Percentiles rank a stretch among this genome's conserved stretches.
Evolutionary conservation across 2,888 invertebrate species (phyloP).

Genomic region (Gortyna flavago): DNA sequence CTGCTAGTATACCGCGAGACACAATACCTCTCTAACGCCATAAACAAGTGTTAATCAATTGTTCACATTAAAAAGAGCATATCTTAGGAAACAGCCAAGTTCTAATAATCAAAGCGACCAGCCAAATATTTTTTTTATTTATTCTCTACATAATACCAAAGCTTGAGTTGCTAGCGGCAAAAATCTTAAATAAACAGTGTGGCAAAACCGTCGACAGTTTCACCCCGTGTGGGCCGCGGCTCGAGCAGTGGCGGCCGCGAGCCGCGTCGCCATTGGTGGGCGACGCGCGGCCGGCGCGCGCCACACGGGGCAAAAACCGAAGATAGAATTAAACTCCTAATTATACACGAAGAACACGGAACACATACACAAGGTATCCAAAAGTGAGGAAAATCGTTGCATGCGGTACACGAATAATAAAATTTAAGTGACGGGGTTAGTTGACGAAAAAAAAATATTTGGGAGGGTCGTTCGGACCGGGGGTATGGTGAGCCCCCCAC

Average conservation of each 20-base stretch:
- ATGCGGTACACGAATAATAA: conserved; percentile 81
- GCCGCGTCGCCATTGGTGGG: conserved; percentile 67
- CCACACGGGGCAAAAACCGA: conserved; percentile 70
- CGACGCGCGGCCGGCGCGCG: conserved; percentile 54
- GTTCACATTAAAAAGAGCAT: conserved; percentile 79
- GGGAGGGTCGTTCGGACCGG: conserved; percentile 80
- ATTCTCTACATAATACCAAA: conserved; percentile 80
- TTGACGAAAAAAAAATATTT: conserved; percentile 81
- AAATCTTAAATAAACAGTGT: conserved; percentile 80
- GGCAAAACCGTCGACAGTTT: conserved; percentile 69
- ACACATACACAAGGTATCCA: conserved; percentile 83
- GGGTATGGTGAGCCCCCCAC: conserved; percentile 39
- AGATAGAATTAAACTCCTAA: conserved; percentile 64
- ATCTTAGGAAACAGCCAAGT: conserved; percentile 83
- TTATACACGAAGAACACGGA: conserved; percentile 79
- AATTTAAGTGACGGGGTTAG: conserved; percentile 76
- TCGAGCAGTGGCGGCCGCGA: conserved; percentile 40
- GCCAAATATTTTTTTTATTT: conserved; percentile 83
- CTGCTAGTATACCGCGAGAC: conserved; percentile 61
- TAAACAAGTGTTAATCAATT: conserved; percentile 64
- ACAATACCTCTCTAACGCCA: conserved; percentile 56
- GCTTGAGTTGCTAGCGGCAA: conserved; percentile 85
- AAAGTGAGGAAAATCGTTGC: conserved; percentile 79
- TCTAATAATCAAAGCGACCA: conserved; percentile 85
- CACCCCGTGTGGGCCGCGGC: conserved; percentile 69